These are phyloP conservation scores for Apostichopus californicus DNA, from an alignment of 35 echinoderm and acorn worm genomes.

Conservation along the genomic window DNA sequence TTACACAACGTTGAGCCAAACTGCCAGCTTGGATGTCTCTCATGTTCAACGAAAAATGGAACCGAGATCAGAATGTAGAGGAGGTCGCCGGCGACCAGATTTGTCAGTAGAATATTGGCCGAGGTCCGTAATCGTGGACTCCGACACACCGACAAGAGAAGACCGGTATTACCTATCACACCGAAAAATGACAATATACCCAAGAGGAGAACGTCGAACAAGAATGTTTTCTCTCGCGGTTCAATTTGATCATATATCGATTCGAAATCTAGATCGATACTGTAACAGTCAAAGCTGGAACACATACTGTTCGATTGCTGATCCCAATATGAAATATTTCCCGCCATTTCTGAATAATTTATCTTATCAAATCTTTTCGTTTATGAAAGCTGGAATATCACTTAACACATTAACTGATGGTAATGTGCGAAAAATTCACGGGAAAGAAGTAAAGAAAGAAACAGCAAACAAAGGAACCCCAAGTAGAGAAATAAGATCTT, in stretches of 20 bases:
- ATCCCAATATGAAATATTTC: background rate
- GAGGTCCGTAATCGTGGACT: conserved; percentile 65
- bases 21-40: conserved; percentile 63
- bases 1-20: conserved; percentile 63
- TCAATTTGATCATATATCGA: too few relatives aligned
- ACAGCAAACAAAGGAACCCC: too few relatives aligned
- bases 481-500: too few relatives aligned
- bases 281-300: conserved; percentile 28
- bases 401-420: too few relatives aligned
- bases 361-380: too few relatives aligned
- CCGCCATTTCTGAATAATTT: background rate
- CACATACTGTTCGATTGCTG: background rate
- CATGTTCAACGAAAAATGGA: conserved; percentile 69
- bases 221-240: background rate
- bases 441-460: too few relatives aligned
- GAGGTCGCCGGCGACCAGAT: conserved; percentile 70
- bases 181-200: conserved; percentile 58
- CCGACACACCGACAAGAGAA: conserved; percentile 59
- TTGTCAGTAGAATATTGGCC: conserved; percentile 78
- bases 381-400: too few relatives aligned
- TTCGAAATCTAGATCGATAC: conserved; percentile 21
- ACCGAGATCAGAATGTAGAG: conserved; percentile 69
- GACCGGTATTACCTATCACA: conserved; percentile 63
- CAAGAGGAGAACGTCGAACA: conserved; percentile 7
- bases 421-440: too few relatives aligned